Evolutionary conservation across 2,888 invertebrate species (phyloP).

Genomic region (Girardia tigrina): DNA sequence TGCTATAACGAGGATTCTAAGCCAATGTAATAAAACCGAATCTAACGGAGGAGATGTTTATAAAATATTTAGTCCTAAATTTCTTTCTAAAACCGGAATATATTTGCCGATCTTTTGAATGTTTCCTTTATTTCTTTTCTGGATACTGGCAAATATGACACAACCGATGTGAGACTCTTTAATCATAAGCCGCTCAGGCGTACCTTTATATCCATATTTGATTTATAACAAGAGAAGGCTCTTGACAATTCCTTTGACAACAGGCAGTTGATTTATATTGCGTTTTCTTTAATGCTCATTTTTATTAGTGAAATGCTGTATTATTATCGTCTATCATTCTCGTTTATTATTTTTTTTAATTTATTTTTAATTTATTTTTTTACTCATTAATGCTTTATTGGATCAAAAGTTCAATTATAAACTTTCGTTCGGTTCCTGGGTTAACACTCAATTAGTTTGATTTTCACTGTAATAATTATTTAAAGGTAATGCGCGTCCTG

Average conservation of each 20-base stretch:
- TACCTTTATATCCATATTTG: slow-evolving; percentile 21
- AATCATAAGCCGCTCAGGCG: slow-evolving; percentile 63
- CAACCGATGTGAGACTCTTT: slow-evolving; percentile 55
- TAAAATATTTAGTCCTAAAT: slow-evolving; percentile 72
- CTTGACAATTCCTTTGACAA: background rate
- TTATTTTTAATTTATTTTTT: too few relatives aligned
- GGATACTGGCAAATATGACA: slow-evolving; percentile 82
- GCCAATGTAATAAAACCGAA: slow-evolving; percentile 65
- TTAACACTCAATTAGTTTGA: background rate
- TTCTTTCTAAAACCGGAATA: slow-evolving; percentile 75
- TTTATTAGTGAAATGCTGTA: background rate
- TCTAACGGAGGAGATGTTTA: slow-evolving; percentile 64
- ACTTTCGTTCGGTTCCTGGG: background rate
- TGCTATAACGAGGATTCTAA: slow-evolving; percentile 70
- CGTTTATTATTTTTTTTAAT: background rate
- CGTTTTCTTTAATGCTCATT: background rate
- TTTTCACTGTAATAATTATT: background rate
- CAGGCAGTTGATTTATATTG: background rate
- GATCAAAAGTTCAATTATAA: background rate
- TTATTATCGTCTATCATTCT: background rate
- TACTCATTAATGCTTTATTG: background rate
- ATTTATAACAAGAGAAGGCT: background rate
- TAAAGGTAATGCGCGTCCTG: background rate
- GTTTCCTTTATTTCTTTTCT: slow-evolving; percentile 85
- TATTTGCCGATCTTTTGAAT: slow-evolving; percentile 76